Conservation (phyloP, 2,888 invertebrate species). For the Clivina fossor region DNA sequence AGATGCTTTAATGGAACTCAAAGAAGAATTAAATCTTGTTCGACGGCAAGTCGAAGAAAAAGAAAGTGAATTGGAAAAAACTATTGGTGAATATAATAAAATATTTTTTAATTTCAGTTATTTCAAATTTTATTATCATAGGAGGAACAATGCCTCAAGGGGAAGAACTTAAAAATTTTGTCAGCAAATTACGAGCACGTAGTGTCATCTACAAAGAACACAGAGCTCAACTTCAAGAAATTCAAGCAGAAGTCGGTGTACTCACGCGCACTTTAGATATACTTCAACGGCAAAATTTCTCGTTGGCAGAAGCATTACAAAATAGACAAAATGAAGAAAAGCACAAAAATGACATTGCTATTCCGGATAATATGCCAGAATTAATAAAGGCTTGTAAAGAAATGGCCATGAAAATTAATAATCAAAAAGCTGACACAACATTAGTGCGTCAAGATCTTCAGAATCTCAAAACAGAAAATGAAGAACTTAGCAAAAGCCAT, state of each 20-base stretch:
- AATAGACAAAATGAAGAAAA: constrained; percentile 11
- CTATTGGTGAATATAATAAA: constrained; percentile 26
- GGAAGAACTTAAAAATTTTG: constrained; percentile 83
- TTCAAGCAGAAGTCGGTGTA: constrained; percentile 76
- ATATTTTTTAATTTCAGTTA: too few species aligned
- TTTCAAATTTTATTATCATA: too few species aligned
- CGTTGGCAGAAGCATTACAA: constrained; percentile 16
- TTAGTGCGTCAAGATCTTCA: constrained; percentile 13
- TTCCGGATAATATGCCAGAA: constrained; percentile 12
- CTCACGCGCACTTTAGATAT: constrained; percentile 75
- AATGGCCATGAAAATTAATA: constrained; percentile 16
- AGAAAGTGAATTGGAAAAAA: constrained; percentile 53
- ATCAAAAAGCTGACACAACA: constrained; percentile 5
- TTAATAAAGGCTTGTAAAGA: constrained; percentile 23
- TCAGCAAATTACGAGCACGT: constrained; percentile 76
- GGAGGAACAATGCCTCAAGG: constrained; percentile 74
- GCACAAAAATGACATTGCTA: too few species aligned
- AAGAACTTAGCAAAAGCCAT: constrained; percentile 35
- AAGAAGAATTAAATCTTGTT: constrained; percentile 62
- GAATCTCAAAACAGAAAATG: constrained; percentile 33
- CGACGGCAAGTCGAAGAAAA: constrained; percentile 64
- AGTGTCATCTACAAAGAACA: constrained; percentile 81
- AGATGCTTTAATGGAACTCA: constrained; percentile 67
- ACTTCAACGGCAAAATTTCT: constrained; percentile 49
- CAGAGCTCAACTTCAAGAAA: constrained; percentile 71